Evolutionary conservation across 2,113 vertebrate species (phyloP), one percentile per base, ranked within the genome.

Genomic region (Nettapus auritus): DNA sequence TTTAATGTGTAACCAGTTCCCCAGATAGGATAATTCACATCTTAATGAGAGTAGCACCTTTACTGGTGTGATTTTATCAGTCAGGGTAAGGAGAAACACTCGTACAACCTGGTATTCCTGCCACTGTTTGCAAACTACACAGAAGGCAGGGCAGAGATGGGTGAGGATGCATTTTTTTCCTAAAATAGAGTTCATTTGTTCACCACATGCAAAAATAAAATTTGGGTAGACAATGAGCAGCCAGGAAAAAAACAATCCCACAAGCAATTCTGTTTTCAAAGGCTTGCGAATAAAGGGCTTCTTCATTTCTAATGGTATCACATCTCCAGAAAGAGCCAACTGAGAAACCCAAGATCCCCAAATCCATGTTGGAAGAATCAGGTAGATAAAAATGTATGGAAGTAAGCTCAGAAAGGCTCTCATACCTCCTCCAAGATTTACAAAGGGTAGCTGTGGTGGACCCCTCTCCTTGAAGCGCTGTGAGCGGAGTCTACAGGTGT

Each of bases 101-200:
- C 0, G 0, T 29, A 20, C 44, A 90, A 52, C 11, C 38, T 60
- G 48, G 13, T 23, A 31, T 50, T 21, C 0, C 2, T 33, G 16
- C 22, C 26, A 48, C 18, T 17, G 36, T 36, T 53, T 48, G 23
- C 38, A 31, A 70, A 40, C 20, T 21, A 62, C 60, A 50, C 12
- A 36, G 50, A 53, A 66, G 25, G 21, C 33, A 48, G 26, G 7
- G 48, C 9, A 81, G 13, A 80, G 26, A 25, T 5, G 13, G 34
- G 3, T 40, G 74, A 74, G 44, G 25, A 83, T 19, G 20, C 5
- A 14, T 9, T 66, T 77, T 77, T 21, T 19, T 81, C 44, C 40
- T 60, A 56, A 81, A 78, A 0, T 11, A 5, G 13, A 40, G 4
- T 34, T 74, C 25, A 36, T 46, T 60, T 20, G 26, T 22, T 38